A percentile compares a stretch with the other conserved stretches of the same genome.
Evolutionary conservation across 2,797 vertebrate genomes (phyloP).

Genomic region (Orientallactaga sibirica): DNA sequence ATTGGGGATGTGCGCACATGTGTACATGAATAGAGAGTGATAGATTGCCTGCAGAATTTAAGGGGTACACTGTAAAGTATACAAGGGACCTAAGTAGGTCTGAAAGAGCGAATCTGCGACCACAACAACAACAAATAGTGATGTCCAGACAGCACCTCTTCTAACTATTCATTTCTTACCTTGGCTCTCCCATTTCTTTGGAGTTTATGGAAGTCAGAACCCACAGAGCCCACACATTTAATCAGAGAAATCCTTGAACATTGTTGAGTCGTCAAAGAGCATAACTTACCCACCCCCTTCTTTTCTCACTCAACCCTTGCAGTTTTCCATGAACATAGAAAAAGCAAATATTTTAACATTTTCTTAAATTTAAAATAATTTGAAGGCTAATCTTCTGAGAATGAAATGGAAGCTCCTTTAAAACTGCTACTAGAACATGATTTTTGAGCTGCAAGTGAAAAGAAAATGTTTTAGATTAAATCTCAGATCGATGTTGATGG

Average conservation of each 20-base stretch:
- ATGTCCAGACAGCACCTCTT: neutral
- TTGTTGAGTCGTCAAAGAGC: neutral
- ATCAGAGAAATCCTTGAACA: neutral
- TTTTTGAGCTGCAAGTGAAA: neutral
- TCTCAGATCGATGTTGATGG: neutral
- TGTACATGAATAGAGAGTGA: rapidly evolving
- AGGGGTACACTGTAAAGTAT: neutral
- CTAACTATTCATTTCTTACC: neutral
- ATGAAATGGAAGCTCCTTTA: neutral
- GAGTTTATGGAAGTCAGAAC: neutral
- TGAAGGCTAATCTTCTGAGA: neutral
- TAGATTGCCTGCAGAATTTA: neutral
- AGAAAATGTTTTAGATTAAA: neutral
- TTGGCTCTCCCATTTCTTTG: neutral
- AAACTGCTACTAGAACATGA: neutral
- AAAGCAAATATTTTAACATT: constrained; percentile 43
- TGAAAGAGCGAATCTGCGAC: neutral
- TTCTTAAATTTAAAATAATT: constrained; percentile 35
- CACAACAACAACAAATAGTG: neutral
- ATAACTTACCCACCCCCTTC: neutral
- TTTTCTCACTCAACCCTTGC: neutral
- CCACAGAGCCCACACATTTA: neutral
- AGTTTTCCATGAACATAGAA: neutral
- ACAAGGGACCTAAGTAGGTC: neutral
- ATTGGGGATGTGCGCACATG: rapidly evolving